Evolutionary conservation across 64 coral and sea anemone species (phyloP), one percentile per base, ranked within the genome.

Genomic region (Montipora efflorescens): DNA sequence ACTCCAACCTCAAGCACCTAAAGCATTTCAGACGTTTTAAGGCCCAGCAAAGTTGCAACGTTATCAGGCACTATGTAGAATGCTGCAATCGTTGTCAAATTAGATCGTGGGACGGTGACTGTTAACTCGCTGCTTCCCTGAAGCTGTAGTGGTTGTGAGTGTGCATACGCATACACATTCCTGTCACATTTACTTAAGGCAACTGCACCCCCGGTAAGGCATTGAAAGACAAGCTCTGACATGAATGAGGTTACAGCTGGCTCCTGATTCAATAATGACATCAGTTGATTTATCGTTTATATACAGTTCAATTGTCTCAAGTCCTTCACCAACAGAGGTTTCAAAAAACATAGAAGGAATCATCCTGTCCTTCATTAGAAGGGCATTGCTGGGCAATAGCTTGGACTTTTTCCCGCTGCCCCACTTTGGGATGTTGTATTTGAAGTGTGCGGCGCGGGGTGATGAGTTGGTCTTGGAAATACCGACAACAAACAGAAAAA

Each of bases 201-300:
- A 12, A 15, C 15, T 66, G 15, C 15, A 12, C 61, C 61, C 61
- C 61, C 61, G 25, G 78, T 13, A 3, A 96, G 55, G 67, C 55
- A 96, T 20, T 93, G 18, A 88, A 96, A 89, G 4, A 72, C 76
- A 76, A 66, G 23, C 47, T 84, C 73, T 43, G 89, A 92, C 79
- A 92, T 88, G 15, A 87, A 25, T 25, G 23, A 25, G 67, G 28
- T 92, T 95, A 76, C 89, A 75, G 59, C 90, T 95, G 36, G 90
- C 77, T 15, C 90, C 90, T 49, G 89, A 88, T 48, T 92, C 89
- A 20, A 88, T 43, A 20, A 95, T 73, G 44, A 88, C 77, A 46
- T 87, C 51, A 72, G 85, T 45, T 46, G 57, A 21, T 79, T 91
- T 91, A 91, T 91, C 76, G 85, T 47, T 49, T 58, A 91, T 91